These are phyloP conservation scores for Phenacoccus solenopsis DNA, from an alignment of 1,140 invertebrate species.

Conservation along the genomic window DNA sequence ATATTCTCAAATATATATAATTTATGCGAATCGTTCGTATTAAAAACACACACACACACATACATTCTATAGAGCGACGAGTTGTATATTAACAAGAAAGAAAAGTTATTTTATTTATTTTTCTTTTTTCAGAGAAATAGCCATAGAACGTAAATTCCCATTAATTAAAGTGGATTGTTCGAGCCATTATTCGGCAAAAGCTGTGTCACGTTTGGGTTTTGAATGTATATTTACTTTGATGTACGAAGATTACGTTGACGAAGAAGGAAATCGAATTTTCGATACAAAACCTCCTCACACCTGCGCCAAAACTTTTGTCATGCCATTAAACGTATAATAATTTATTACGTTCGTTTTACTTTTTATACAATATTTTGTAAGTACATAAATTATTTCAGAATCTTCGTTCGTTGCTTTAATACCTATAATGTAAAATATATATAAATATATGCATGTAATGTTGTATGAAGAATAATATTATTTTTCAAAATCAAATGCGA, in stretches of 20 bases:
- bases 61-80: too few species aligned
- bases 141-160: conserved; percentile 38
- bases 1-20: too few species aligned
- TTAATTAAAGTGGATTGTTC: conserved; percentile 46
- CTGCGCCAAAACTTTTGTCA: conserved; percentile 26
- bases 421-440: too few species aligned
- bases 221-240: conserved; percentile 45
- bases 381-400: too few species aligned
- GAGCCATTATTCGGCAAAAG: conserved; percentile 53
- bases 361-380: background rate
- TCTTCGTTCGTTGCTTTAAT: too few species aligned
- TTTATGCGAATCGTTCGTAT: too few species aligned
- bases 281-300: conserved; percentile 42
- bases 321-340: conserved; percentile 11
- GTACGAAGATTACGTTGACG: conserved; percentile 48
- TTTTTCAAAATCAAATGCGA: too few species aligned
- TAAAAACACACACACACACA: too few species aligned
- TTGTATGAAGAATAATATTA: too few species aligned
- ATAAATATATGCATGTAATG: too few species aligned
- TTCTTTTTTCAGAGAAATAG: conserved; percentile 43
- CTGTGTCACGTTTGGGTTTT: conserved; percentile 51
- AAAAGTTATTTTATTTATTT: too few species aligned
- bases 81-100: too few species aligned
- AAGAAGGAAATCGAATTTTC: conserved; percentile 43
- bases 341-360: background rate